Conservation (phyloP, 2,113 vertebrate genomes). For the Psettodes erumei region DNA sequence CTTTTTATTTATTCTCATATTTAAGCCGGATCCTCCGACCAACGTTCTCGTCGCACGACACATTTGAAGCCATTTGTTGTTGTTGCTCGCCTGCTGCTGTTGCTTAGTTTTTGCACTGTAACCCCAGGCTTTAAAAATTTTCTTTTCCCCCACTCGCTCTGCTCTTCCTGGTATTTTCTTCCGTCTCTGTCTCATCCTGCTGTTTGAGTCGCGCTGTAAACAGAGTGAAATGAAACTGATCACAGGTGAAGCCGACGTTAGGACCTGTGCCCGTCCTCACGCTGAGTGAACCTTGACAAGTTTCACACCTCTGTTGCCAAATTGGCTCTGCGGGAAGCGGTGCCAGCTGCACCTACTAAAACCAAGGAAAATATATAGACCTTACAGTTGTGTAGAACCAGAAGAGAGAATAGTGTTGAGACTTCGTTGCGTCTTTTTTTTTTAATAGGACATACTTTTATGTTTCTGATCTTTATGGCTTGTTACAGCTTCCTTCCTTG, state of each 20-base stretch:
- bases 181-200: not conserved
- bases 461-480: slow-evolving; percentile 24
- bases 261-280: not conserved
- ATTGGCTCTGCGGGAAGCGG: slow-evolving; percentile 29
- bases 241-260: slow-evolving; percentile 14
- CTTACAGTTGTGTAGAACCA: no score
- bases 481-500: slow-evolving; percentile 12
- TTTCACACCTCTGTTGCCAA: slow-evolving; percentile 18
- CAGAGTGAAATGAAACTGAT: slow-evolving; percentile 1
- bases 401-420: not conserved
- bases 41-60: not conserved
- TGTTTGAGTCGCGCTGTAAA: not conserved
- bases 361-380: not conserved
- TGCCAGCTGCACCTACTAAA: slow-evolving; percentile 4
- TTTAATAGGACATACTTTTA: not conserved
- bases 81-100: no score
- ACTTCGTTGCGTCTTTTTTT: not conserved
- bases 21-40: not conserved
- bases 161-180: not conserved
- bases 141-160: not conserved
- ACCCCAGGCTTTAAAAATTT: no score
- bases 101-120: no score
- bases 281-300: slow-evolving; percentile 2
- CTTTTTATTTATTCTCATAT: not conserved
- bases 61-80: not conserved